Percentiles rank a stretch among this genome's conserved stretches.
phyloP scores from a whole-genome alignment of 2,888 invertebrate genomes.

The Drosophila meridionalis region DNA sequence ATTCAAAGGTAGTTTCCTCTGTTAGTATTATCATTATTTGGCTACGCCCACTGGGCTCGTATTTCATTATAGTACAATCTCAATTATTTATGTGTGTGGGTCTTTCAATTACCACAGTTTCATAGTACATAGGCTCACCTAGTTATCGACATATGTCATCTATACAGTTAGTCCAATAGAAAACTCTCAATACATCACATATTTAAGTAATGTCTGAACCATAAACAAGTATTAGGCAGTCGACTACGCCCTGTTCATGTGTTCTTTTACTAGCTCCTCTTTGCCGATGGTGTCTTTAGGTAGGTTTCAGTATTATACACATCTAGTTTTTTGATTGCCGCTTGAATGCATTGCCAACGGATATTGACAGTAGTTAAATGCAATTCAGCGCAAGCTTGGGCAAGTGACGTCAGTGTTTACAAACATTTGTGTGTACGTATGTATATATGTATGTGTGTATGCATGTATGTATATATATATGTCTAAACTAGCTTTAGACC shows the following conservation, averaged over 20 bases:
- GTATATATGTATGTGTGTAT: not conserved
- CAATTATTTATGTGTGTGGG: not conserved
- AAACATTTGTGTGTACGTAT: not conserved
- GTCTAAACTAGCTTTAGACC: conserved; percentile 6
- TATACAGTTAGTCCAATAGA: too few species aligned
- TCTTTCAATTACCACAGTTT: too few species aligned
- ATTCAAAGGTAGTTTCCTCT: not conserved
- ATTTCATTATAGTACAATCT: not conserved
- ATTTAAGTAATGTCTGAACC: not conserved
- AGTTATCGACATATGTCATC: too few species aligned
- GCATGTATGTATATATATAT: not conserved
- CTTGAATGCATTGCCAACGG: conserved; percentile 74
- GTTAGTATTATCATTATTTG: not conserved
- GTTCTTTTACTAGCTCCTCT: not conserved
- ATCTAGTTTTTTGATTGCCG: conserved; percentile 50
- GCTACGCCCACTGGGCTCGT: not conserved
- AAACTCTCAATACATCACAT: too few species aligned
- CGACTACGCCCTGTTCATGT: not conserved
- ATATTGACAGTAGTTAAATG: conserved; percentile 66
- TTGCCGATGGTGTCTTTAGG: conserved; percentile 19
- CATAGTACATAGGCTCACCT: too few species aligned
- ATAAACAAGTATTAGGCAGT: not conserved
- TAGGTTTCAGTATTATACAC: conserved; percentile 7
- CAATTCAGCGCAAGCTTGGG: conserved; percentile 25
- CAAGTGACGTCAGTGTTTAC: conserved; percentile 39